Evolutionary conservation across 1,140 invertebrate species (phyloP).

Genomic region (Coboldia fuscipes): DNA sequence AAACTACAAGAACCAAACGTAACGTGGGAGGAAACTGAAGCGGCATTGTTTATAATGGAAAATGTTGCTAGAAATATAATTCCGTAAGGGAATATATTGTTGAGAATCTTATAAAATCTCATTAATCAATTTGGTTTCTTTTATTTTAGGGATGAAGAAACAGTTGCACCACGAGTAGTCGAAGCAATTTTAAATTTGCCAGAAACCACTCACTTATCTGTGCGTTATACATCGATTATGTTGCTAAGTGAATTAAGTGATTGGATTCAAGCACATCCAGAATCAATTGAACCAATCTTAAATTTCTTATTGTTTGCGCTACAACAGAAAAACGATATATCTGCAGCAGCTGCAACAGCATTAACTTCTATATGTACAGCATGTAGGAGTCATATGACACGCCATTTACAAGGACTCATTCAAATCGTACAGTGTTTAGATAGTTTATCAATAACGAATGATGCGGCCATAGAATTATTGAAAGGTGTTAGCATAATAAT

Average conservation of each 20-base stretch:
- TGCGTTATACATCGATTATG: constrained; percentile 70
- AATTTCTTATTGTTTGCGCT: constrained; percentile 57
- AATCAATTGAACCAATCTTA: constrained; percentile 55
- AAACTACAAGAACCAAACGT: constrained; percentile 39
- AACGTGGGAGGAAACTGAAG: constrained; percentile 83
- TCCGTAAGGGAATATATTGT: constrained; percentile 48
- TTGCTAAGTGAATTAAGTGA: constrained; percentile 83
- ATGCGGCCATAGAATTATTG: constrained; percentile 60
- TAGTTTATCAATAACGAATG: constrained; percentile 53
- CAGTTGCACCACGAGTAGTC: constrained; percentile 80
- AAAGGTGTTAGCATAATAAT: constrained; percentile 54
- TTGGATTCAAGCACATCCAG: constrained; percentile 81
- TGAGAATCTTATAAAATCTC: constrained; percentile 6
- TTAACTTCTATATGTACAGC: constrained; percentile 41
- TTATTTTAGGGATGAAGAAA: constrained; percentile 62
- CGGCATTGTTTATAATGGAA: constrained; percentile 90
- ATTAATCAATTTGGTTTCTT: no score
- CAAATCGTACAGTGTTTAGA: constrained; percentile 62
- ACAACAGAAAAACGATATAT: constrained; percentile 44
- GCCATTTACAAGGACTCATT: constrained; percentile 60
- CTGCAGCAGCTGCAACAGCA: constrained; percentile 53
- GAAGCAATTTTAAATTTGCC: constrained; percentile 75
- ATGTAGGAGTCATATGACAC: constrained; percentile 57
- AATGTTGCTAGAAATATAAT: constrained; percentile 87
- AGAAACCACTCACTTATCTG: constrained; percentile 63